Base-by-base conservation (phyloP, 2,113 vertebrate genomes). In the Bambusicola thoracicus region DNA sequence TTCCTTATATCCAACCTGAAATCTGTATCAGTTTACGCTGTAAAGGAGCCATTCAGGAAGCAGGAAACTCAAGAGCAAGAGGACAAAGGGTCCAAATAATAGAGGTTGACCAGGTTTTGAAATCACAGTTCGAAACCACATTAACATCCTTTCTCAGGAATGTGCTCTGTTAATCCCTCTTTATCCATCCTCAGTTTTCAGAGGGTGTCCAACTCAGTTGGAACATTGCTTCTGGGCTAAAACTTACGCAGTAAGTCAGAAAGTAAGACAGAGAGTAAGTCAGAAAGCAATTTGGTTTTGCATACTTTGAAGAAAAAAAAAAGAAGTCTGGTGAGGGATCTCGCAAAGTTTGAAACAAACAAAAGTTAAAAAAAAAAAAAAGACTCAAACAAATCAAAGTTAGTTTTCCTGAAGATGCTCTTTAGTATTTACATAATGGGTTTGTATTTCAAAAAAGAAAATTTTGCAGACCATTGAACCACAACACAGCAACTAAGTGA, bases 391-490 rank as follows among this genome's bases (percentile, higher is more conserved):
- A 96, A 95, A 96, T 56, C 89, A 87, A 95, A 94, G 58, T 86
- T 90, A 85, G 59, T 90, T 94, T 97, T 93, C 49, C 94, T 85
- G 91, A 93, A 94, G 95, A 95, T 43, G 62, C 36, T 97, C 18
- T 85, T 92, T 85, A 89, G 56, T 70, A 93, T 85, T 96, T 95
- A 87, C 94, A 96, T 97, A 97, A 96, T 94, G 79, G 74, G 75
- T 88, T 95, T 94, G 66, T 94, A 92, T 90, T 96, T 96, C 83
- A 94, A 87, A 89, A 96, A 94, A 95, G 91, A 95, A 97, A 94
- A 97, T 96, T 96, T 97, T 96, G 87, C 88, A 94, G 92, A 87
- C 77, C 94, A 73, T 10, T 97, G 97, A 96, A 76, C 93, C 81
- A 91, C 62, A 91, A 65, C 84, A 78, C 56, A 95, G 75, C 11